Percentiles rank a stretch among this genome's conserved stretches.
These are phyloP conservation scores for Calycopis cecrops DNA, from an alignment of 1,140 invertebrate genomes.

Conservation along the genomic window DNA sequence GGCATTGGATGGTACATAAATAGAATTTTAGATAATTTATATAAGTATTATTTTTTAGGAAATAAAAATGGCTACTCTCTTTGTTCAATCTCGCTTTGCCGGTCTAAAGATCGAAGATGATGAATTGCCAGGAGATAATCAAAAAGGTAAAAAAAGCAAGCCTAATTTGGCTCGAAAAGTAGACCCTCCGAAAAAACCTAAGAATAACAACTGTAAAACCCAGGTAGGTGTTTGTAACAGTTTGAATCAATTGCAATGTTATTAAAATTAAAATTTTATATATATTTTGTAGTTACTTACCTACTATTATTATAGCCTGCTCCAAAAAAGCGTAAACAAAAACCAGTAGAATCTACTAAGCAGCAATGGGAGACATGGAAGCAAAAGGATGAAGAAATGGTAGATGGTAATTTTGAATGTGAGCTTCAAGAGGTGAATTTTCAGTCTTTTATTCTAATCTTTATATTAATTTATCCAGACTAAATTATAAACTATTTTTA, in stretches of 20 bases:
- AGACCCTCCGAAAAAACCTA: conserved; percentile 51
- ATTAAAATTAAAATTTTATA: not conserved
- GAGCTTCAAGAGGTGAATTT: conserved; percentile 76
- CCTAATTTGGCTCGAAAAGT: conserved; percentile 40
- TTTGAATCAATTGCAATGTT: not conserved
- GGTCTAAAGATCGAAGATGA: conserved; percentile 78
- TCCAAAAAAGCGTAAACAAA: conserved; percentile 63
- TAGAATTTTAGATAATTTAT: not conserved
- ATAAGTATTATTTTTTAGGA: not conserved
- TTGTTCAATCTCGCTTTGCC: conserved; percentile 78
- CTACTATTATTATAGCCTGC: conserved; percentile 4
- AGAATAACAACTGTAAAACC: conserved; percentile 41
- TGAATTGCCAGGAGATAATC: conserved; percentile 54
- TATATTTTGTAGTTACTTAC: not conserved
- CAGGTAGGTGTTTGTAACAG: too few relatives aligned
- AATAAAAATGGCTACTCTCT: conserved; percentile 66
- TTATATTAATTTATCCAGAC: too few relatives aligned
- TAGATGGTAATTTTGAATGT: conserved; percentile 79
- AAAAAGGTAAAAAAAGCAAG: conserved; percentile 61
- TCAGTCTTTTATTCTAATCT: too few relatives aligned
- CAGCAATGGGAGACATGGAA: conserved; percentile 79
- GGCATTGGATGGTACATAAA: too few relatives aligned
- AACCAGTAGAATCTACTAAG: conserved; percentile 43
- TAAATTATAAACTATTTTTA: too few relatives aligned
- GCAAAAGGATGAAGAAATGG: conserved; percentile 77